Evolutionary conservation across 2,113 vertebrate genomes (phyloP).

Genomic region (Caretta caretta): DNA sequence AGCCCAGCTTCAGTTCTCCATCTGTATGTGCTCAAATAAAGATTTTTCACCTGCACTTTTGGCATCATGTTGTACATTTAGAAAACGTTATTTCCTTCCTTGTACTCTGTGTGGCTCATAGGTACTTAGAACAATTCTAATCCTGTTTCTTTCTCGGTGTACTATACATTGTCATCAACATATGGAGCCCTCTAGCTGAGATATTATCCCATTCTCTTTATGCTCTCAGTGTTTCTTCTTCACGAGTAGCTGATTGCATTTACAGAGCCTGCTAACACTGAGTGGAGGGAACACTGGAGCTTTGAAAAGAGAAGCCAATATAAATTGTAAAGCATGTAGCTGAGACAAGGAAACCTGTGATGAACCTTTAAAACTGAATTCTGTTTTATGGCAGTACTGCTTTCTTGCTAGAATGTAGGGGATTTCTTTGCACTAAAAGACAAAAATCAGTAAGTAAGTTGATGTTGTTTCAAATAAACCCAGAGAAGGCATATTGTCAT

Average conservation of each 20-base stretch:
- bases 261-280: conserved; percentile 31
- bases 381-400: background rate
- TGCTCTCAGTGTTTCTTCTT: conserved; percentile 32
- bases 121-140: conserved; percentile 66
- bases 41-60: conserved; percentile 64
- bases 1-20: conserved; percentile 42
- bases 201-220: conserved; percentile 65
- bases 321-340: conserved; percentile 25
- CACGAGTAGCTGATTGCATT: conserved; percentile 52
- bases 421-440: background rate
- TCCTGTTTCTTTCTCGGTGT: conserved; percentile 47
- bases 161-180: conserved; percentile 62
- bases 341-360: background rate
- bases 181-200: conserved; percentile 62
- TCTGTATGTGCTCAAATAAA: conserved; percentile 60
- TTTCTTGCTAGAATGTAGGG: background rate
- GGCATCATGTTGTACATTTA: conserved; percentile 13
- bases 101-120: conserved; percentile 18
- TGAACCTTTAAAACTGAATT: conserved; percentile 12
- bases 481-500: background rate
- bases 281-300: conserved; percentile 15
- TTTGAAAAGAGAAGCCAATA: background rate
- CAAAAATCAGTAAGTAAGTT: conserved; percentile 20
- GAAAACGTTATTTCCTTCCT: conserved; percentile 64
- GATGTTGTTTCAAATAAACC: conserved; percentile 11